Conservation (phyloP, 2,888 invertebrate species). For the Chromoteleia sp. region DNA sequence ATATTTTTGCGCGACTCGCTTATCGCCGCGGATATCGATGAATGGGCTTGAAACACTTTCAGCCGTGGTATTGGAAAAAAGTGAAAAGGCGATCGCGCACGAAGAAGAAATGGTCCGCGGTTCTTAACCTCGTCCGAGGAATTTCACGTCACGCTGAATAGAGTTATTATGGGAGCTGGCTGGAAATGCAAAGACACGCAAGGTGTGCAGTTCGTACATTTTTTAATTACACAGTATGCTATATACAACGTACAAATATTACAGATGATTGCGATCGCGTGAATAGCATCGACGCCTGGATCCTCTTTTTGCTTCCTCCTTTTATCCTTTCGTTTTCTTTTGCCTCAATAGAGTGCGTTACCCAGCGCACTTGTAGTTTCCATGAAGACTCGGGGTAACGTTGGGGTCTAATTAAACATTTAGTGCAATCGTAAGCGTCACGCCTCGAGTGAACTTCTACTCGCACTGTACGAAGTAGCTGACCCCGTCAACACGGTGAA, state of each 20-base stretch:
- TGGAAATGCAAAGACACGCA: slow-evolving; percentile 63
- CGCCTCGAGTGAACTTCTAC: slow-evolving; percentile 73
- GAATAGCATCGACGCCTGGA: slow-evolving; percentile 57
- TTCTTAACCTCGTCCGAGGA: slow-evolving; percentile 48
- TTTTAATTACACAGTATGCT: slow-evolving; percentile 70
- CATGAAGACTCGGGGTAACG: slow-evolving; percentile 73
- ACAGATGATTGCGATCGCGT: slow-evolving; percentile 73
- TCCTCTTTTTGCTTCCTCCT: slow-evolving; percentile 56
- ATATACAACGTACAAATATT: slow-evolving; percentile 80
- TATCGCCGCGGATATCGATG: slow-evolving; percentile 28
- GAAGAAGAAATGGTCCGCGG: slow-evolving; percentile 39
- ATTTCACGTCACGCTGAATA: slow-evolving; percentile 52
- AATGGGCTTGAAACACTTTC: slow-evolving; percentile 47
- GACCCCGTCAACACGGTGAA: slow-evolving; percentile 59
- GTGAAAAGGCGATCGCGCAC: slow-evolving; percentile 20
- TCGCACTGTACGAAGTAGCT: slow-evolving; percentile 47
- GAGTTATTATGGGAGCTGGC: slow-evolving; percentile 53
- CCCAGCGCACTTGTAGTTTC: slow-evolving; percentile 73
- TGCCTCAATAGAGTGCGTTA: slow-evolving; percentile 54
- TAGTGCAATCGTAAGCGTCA: slow-evolving; percentile 77
- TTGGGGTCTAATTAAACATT: slow-evolving; percentile 78
- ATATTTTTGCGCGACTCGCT: slow-evolving; percentile 7
- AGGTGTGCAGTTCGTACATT: slow-evolving; percentile 52
- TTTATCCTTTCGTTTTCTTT: slow-evolving; percentile 62
- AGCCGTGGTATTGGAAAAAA: slow-evolving; percentile 7